Evolutionary conservation across 2,797 vertebrate species (phyloP).

Genomic region (Oophaga sylvatica): DNA sequence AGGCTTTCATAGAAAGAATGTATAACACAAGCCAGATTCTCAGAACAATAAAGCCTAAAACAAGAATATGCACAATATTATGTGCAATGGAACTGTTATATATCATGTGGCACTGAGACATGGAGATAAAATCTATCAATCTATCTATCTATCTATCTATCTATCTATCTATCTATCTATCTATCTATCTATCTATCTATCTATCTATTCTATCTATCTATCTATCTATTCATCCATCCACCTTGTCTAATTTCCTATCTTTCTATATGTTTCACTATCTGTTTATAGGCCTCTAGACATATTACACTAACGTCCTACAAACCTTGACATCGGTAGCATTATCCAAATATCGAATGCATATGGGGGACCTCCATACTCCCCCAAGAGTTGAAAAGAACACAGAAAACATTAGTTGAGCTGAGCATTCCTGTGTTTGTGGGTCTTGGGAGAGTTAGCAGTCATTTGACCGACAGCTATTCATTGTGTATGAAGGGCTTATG

Average conservation of each 20-base stretch:
- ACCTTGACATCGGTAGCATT: too few relatives aligned
- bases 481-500: too few relatives aligned
- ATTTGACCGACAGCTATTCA: too few relatives aligned
- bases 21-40: slow-evolving; percentile 10
- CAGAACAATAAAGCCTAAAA: background rate
- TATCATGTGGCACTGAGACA: background rate
- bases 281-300: background rate
- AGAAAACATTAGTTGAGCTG: too few relatives aligned
- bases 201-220: background rate
- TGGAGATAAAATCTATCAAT: background rate
- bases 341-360: too few relatives aligned
- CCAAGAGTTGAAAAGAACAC: too few relatives aligned
- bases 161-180: slow-evolving; percentile 5
- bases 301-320: too few relatives aligned
- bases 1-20: slow-evolving; percentile 2
- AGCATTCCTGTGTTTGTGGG: too few relatives aligned
- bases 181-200: background rate
- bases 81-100: background rate
- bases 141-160: background rate
- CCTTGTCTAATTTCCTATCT: background rate
- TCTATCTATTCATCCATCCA: too few relatives aligned
- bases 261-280: background rate
- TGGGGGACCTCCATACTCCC: too few relatives aligned
- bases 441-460: too few relatives aligned
- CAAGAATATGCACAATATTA: background rate